Evolutionary conservation across 2,797 vertebrate species (phyloP).

Genomic region (Spinibarbus caldwelli): DNA sequence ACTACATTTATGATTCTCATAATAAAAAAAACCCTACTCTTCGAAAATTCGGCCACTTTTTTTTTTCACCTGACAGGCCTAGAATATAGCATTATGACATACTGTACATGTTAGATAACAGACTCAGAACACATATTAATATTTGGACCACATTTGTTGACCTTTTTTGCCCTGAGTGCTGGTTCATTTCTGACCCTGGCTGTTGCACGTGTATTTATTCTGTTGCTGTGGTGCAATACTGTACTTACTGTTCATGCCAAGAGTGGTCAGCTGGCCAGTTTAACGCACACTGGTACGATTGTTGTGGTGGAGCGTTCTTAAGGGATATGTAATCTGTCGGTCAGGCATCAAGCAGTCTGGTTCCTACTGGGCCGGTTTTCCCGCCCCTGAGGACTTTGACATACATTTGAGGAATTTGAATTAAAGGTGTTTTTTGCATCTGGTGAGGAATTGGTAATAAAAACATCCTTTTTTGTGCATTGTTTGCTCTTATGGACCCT

Average conservation of each 20-base stretch:
- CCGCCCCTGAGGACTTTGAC: neutral
- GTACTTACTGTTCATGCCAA: neutral
- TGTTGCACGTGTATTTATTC: neutral
- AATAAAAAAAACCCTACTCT: too few relatives aligned
- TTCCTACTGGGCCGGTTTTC: neutral
- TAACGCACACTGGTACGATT: slow-evolving; percentile 5
- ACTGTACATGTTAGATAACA: neutral
- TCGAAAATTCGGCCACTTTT: neutral
- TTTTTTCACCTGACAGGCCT: neutral
- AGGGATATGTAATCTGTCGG: slow-evolving; percentile 38
- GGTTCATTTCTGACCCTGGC: neutral
- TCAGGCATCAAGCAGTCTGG: slow-evolving; percentile 19
- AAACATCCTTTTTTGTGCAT: neutral
- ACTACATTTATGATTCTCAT: neutral
- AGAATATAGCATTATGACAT: neutral
- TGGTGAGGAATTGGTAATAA: neutral
- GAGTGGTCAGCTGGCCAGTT: slow-evolving; percentile 27
- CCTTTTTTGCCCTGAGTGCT: neutral
- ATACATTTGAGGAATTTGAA: slow-evolving; percentile 19
- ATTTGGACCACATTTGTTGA: neutral
- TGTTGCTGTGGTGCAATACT: neutral
- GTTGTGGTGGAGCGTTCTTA: slow-evolving; percentile 25
- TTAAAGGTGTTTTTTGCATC: neutral
- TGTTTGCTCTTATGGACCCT: neutral
- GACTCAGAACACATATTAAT: neutral